Conservation (phyloP, 2,888 invertebrate genomes). For the Adela reaumurella region DNA sequence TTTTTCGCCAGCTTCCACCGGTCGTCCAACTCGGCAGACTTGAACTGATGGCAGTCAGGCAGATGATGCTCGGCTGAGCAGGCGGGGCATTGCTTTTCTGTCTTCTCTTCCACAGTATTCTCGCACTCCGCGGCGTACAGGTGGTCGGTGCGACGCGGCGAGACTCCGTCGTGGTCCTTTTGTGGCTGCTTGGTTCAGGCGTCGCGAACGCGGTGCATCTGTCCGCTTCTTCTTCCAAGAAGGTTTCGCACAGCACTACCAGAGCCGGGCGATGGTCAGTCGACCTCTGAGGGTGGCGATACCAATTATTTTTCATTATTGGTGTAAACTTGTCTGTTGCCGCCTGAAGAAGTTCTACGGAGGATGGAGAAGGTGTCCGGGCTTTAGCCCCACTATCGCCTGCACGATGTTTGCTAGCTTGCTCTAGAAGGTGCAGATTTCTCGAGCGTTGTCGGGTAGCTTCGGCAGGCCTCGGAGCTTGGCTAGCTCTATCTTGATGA, state of each 20-base stretch:
- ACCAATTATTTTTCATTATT: neutral
- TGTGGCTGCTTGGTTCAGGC: neutral
- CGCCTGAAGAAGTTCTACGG: neutral
- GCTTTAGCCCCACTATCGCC: neutral
- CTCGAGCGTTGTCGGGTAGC: neutral
- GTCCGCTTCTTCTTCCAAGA: neutral
- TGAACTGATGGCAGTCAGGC: neutral
- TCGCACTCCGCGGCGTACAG: neutral
- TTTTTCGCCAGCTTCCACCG: conserved; percentile 1
- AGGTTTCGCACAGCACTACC: neutral
- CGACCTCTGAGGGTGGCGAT: too few species aligned
- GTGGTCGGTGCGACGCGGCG: neutral
- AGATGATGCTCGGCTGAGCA: neutral
- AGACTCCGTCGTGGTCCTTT: neutral
- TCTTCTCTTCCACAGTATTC: neutral
- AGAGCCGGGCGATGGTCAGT: too few species aligned
- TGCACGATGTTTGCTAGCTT: neutral
- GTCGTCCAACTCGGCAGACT: neutral
- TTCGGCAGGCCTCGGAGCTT: neutral
- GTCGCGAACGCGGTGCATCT: neutral
- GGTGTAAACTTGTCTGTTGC: neutral
- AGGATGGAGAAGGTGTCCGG: neutral
- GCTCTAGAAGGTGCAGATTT: neutral
- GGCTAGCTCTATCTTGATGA: neutral
- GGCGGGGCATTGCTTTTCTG: neutral